phyloP scores from a whole-genome alignment of 2,888 invertebrate species.

The Drosophila barbarae region DNA sequence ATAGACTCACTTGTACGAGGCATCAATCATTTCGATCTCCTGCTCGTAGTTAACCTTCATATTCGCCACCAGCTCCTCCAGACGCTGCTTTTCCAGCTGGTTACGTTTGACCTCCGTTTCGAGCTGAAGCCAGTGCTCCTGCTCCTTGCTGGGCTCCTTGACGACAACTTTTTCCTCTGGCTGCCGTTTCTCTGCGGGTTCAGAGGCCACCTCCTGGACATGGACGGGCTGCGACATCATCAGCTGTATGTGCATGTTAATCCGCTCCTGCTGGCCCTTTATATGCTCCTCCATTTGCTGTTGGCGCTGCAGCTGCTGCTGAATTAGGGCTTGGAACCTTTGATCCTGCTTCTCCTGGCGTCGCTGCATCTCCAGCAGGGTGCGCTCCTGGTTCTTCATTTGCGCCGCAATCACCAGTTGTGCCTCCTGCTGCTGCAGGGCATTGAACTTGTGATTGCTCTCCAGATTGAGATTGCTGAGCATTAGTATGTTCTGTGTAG shows the following conservation, averaged over 20 bases:
- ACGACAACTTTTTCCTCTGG: background rate
- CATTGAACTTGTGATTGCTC: conserved; percentile 68
- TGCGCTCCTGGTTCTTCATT: conserved; percentile 78
- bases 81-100: conserved; percentile 77
- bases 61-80: conserved; percentile 78
- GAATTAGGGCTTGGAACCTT: conserved; percentile 76
- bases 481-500: conserved; percentile 66
- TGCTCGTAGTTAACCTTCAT: conserved; percentile 78
- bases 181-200: background rate
- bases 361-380: conserved; percentile 77
- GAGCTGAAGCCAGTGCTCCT: conserved; percentile 59
- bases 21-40: conserved; percentile 79
- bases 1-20: conserved; percentile 75
- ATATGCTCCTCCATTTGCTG: conserved; percentile 78
- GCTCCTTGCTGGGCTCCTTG: conserved; percentile 6
- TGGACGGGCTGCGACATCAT: conserved; percentile 75
- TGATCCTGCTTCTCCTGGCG: conserved; percentile 77
- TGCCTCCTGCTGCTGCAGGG: conserved; percentile 78
- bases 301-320: conserved; percentile 78
- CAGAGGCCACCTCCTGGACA: background rate
- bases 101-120: conserved; percentile 77
- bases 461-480: conserved; percentile 73
- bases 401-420: conserved; percentile 77
- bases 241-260: conserved; percentile 78
- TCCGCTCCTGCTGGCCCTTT: conserved; percentile 78